Evolutionary conservation across 2,113 vertebrate genomes (phyloP).

Genomic region (Apaloderma vittatum): DNA sequence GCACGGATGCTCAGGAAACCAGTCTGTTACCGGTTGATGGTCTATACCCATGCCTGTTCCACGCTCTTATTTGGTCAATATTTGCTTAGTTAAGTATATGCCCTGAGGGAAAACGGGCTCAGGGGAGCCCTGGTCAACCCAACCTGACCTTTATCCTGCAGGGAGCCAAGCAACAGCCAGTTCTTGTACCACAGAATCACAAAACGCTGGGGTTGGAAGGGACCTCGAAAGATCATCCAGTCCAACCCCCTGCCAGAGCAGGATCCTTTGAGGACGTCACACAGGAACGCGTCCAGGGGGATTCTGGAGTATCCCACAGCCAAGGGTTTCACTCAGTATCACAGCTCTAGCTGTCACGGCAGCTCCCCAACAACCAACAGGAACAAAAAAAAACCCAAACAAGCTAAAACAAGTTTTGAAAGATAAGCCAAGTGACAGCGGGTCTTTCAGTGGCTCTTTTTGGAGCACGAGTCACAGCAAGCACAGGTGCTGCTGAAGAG

Average conservation of each 20-base stretch:
- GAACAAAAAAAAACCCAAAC: not conserved
- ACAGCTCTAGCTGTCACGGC: not conserved
- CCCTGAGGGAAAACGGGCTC: not conserved
- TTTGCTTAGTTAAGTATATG: not conserved
- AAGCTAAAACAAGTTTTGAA: not conserved
- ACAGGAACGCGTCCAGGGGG: no score
- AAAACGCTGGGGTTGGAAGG: no score
- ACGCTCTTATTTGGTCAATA: not conserved
- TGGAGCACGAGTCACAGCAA: not conserved
- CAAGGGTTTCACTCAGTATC: not conserved
- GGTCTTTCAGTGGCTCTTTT: not conserved
- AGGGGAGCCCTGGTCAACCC: not conserved
- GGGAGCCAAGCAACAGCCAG: not conserved
- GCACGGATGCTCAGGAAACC: not conserved
- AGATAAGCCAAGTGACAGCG: not conserved
- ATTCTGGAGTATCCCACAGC: not conserved
- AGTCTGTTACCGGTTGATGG: not conserved
- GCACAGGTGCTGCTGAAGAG: not conserved
- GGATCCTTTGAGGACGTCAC: no score
- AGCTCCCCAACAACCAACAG: not conserved
- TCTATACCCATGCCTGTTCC: not conserved
- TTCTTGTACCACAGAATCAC: no score
- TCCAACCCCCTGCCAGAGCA: no score
- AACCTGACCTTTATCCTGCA: not conserved
- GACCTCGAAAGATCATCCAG: no score